phyloP scores from a whole-genome alignment of 2,888 invertebrate species.

The Amphimallon solstitiale region DNA sequence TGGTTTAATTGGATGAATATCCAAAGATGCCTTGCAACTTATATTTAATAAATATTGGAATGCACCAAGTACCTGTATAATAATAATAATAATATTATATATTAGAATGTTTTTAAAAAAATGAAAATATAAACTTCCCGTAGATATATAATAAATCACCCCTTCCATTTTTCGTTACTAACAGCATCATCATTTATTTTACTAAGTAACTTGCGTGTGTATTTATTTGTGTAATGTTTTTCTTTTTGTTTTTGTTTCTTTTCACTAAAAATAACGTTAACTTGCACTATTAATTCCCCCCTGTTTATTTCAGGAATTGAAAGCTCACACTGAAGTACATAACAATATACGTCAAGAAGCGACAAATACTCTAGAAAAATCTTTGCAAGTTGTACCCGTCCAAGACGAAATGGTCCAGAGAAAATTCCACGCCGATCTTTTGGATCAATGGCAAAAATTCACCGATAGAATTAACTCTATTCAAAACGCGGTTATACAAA shows the following conservation, averaged over 20 bases:
- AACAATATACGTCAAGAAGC: constrained; percentile 81
- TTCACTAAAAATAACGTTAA: background rate
- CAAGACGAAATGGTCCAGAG: constrained; percentile 86
- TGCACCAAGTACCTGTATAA: no score
- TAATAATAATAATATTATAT: no score
- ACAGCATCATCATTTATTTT: no score
- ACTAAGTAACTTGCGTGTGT: no score
- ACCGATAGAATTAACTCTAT: constrained; percentile 73
- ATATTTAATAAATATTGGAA: no score
- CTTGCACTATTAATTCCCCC: background rate
- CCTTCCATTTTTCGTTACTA: no score
- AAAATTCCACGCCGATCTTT: constrained; percentile 80
- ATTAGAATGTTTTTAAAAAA: no score
- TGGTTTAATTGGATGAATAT: no score
- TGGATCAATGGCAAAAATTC: constrained; percentile 79
- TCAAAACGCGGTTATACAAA: constrained; percentile 74
- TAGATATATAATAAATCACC: no score
- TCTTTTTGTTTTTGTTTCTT: background rate
- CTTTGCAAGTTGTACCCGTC: constrained; percentile 81
- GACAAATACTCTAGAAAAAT: constrained; percentile 78
- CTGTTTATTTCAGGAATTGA: constrained; percentile 71
- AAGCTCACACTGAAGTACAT: constrained; percentile 87
- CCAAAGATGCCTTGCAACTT: no score
- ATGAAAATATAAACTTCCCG: no score
- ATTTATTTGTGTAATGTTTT: constrained; percentile 1